phyloP scores from a whole-genome alignment of 2,888 invertebrate species.

The Dicranocentrus wangi region DNA sequence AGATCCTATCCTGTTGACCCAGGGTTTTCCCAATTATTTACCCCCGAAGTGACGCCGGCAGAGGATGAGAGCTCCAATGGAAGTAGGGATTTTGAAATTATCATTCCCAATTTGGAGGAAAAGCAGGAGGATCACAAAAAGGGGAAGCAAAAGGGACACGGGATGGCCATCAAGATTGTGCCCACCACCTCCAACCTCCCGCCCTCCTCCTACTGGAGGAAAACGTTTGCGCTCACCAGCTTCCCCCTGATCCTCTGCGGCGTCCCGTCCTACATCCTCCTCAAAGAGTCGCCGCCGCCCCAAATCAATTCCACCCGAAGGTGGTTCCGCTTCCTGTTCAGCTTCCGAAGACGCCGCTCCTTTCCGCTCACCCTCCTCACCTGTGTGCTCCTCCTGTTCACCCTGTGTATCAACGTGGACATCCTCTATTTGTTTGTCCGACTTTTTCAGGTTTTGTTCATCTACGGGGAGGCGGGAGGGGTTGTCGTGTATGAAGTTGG shows the following conservation, averaged over 20 bases:
- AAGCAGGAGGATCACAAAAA: too few relatives aligned
- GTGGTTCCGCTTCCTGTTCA: slow-evolving; percentile 51
- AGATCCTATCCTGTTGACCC: too few relatives aligned
- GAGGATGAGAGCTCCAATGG: too few relatives aligned
- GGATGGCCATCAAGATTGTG: too few relatives aligned
- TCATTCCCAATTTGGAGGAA: too few relatives aligned
- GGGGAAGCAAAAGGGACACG: too few relatives aligned
- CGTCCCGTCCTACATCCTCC: slow-evolving; percentile 51
- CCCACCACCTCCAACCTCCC: too few relatives aligned
- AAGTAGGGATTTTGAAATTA: too few relatives aligned
- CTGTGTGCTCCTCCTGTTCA: slow-evolving; percentile 17
- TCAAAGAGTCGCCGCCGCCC: background rate
- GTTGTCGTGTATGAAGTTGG: background rate
- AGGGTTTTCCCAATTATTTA: too few relatives aligned
- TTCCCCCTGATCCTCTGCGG: slow-evolving; percentile 65
- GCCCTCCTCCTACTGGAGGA: slow-evolving; percentile 56
- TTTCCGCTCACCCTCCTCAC: background rate
- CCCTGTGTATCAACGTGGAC: slow-evolving; percentile 15
- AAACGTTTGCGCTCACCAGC: slow-evolving; percentile 51
- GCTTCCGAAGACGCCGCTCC: slow-evolving; percentile 36
- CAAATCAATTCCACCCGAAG: slow-evolving; percentile 20
- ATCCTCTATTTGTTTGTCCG: slow-evolving; percentile 16
- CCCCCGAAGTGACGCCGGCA: too few relatives aligned
- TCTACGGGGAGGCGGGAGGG: slow-evolving; percentile 37
- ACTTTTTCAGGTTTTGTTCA: slow-evolving; percentile 38